Conservation (phyloP, 2,888 invertebrate genomes). For the Chorisops tibialis region DNA sequence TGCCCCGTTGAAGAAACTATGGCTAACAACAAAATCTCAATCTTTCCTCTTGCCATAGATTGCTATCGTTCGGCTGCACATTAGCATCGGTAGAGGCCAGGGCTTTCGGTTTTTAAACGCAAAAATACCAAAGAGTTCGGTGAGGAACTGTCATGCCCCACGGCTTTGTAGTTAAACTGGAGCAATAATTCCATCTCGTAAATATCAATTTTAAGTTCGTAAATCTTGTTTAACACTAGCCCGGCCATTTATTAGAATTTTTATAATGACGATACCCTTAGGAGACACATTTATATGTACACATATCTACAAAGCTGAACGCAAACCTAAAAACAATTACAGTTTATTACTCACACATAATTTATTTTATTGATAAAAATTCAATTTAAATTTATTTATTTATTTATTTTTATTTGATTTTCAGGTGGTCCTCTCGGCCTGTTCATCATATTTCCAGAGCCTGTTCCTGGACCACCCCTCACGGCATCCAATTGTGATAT, state of each 20-base stretch:
- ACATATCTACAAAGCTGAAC: too few species aligned
- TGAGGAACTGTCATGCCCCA: not conserved
- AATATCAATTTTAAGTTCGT: constrained; percentile 1
- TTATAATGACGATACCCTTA: too few species aligned
- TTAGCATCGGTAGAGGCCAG: not conserved
- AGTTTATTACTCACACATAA: too few species aligned
- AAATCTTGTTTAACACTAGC: constrained; percentile 2
- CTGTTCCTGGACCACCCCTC: constrained; percentile 90
- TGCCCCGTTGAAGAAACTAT: not conserved
- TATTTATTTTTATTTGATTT: not conserved
- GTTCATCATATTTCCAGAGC: constrained; percentile 92
- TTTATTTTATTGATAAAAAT: too few species aligned
- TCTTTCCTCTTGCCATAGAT: too few species aligned
- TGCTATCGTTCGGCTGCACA: not conserved
- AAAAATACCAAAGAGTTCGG: not conserved
- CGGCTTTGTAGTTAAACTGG: constrained; percentile 5
- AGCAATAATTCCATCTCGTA: constrained; percentile 6
- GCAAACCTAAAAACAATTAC: too few species aligned
- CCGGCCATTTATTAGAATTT: not conserved
- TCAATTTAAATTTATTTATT: not conserved
- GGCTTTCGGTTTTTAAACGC: too few species aligned
- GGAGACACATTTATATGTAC: too few species aligned
- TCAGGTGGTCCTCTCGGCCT: constrained; percentile 89
- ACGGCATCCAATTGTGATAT: constrained; percentile 88
- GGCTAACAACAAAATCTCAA: not conserved